Evolutionary conservation across 2,113 vertebrate genomes (phyloP), one percentile per base, ranked within the genome.

Genomic region (Formicarius rufipectus): DNA sequence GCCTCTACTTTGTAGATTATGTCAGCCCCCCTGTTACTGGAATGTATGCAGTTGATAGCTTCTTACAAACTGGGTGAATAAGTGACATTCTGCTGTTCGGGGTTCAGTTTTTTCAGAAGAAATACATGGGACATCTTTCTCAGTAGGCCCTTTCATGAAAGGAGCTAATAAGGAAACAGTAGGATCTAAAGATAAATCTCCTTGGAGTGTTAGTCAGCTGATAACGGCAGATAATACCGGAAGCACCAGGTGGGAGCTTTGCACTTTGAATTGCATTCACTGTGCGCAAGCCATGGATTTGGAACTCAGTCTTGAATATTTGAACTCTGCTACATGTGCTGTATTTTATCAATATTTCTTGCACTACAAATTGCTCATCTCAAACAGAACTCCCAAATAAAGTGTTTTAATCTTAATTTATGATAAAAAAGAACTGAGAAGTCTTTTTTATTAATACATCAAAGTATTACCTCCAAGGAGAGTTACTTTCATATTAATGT

Each of bases 361-460:
- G 72, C n/a, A 7, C 30, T 90, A 63, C 60, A 86, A 86, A 84
- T 91, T 68, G 55, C 47, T 78, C 28, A 49, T 86, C 68, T 94
- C 76, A 60, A 59, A 49, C n/a, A 71, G 59, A 77, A 89, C 37
- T 90, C 86, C 56, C 42, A 16, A 85, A 78, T 28, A 85, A 83
- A 94, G 42, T 68, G 44, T 85, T 94, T 90, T 93, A 94, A 94
- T 95, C 83, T 94, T 85, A 94, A 83, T 83, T 88, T 62, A 50
- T 72, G 31, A 86, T 81, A 94, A 95, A 92, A 44, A 92, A 87
- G 85, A 92, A 79, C 83, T 58, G 52, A 53, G 73, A 95, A 77
- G 47, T 75, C 73, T 76, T 90, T 84, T 89, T 93, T 81, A 68
- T 94, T 95, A 92, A 81, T 95, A 78, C 84, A 96, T 96, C 91